Evolutionary conservation across 2,888 invertebrate genomes (phyloP).

Genomic region (Platerodrilus igneus): DNA sequence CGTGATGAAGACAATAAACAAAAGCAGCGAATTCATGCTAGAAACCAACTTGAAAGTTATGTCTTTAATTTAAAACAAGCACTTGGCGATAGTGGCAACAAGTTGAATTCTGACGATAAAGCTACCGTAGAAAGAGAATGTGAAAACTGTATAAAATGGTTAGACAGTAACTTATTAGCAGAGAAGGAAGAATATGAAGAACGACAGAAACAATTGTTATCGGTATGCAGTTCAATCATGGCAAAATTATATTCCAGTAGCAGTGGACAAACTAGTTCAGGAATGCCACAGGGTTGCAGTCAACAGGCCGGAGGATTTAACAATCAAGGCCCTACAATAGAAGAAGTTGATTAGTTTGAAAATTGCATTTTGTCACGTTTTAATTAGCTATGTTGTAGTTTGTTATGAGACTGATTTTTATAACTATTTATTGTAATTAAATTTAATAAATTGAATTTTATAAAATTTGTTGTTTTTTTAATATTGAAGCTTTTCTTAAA

Average conservation of each 20-base stretch:
- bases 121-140: slow-evolving; percentile 51
- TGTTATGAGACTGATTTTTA: too few relatives aligned
- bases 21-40: slow-evolving; percentile 58
- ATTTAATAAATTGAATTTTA: too few relatives aligned
- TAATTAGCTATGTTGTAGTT: too few relatives aligned
- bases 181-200: slow-evolving; percentile 59
- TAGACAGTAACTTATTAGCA: slow-evolving; percentile 64
- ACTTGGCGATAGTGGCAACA: slow-evolving; percentile 58
- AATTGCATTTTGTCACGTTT: neutral
- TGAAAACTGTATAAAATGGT: slow-evolving; percentile 58
- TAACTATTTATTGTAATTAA: too few relatives aligned
- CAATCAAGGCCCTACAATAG: slow-evolving; percentile 27
- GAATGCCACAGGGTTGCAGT: slow-evolving; percentile 27
- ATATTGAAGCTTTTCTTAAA: too few relatives aligned
- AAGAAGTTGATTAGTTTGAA: slow-evolving; percentile 37
- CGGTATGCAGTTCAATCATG: slow-evolving; percentile 54
- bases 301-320: slow-evolving; percentile 28
- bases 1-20: slow-evolving; percentile 68
- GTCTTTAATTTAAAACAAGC: slow-evolving; percentile 63
- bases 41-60: slow-evolving; percentile 67
- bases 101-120: slow-evolving; percentile 60
- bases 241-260: slow-evolving; percentile 49
- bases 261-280: too few relatives aligned
- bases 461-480: too few relatives aligned
- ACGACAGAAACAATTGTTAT: slow-evolving; percentile 51